Evolutionary conservation across 2,797 vertebrate species (phyloP).

Genomic region (Botia kubotai): DNA sequence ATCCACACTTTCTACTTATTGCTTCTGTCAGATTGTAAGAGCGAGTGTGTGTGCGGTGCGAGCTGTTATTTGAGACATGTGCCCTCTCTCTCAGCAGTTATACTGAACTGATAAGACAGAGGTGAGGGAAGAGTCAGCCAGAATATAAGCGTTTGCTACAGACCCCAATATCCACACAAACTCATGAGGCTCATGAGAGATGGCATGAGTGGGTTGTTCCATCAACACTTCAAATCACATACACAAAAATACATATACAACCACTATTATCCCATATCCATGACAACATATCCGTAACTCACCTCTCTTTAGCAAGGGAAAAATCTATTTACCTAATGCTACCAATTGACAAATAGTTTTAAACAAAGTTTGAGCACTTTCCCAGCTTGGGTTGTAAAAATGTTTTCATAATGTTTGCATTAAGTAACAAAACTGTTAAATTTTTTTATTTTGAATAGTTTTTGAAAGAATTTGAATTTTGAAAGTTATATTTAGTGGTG

Average conservation of each 20-base stretch:
- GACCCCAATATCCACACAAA: constrained; percentile 31
- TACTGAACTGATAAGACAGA: constrained; percentile 53
- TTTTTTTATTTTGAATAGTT: too few relatives aligned
- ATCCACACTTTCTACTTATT: constrained; percentile 47
- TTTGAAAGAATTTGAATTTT: too few relatives aligned
- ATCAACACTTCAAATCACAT: constrained; percentile 21
- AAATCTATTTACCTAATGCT: neutral
- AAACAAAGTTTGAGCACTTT: neutral
- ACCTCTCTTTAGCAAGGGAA: constrained; percentile 12
- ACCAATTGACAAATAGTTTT: constrained; percentile 16
- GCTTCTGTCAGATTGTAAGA: constrained; percentile 47
- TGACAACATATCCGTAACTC: constrained; percentile 23
- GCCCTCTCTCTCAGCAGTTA: constrained; percentile 44
- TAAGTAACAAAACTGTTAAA: too few relatives aligned
- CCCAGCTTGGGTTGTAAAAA: too few relatives aligned
- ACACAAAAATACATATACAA: constrained; percentile 30
- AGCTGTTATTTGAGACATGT: constrained; percentile 45
- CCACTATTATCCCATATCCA: constrained; percentile 6
- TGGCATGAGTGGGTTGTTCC: neutral
- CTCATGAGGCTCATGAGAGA: constrained; percentile 27
- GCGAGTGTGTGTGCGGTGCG: constrained; percentile 36
- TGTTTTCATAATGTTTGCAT: too few relatives aligned
- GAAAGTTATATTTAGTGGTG: too few relatives aligned
- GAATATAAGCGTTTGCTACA: constrained; percentile 33
- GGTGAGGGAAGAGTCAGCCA: constrained; percentile 54